Base-by-base conservation (phyloP, 2,113 vertebrate species). In the Bombycilla garrulus region DNA sequence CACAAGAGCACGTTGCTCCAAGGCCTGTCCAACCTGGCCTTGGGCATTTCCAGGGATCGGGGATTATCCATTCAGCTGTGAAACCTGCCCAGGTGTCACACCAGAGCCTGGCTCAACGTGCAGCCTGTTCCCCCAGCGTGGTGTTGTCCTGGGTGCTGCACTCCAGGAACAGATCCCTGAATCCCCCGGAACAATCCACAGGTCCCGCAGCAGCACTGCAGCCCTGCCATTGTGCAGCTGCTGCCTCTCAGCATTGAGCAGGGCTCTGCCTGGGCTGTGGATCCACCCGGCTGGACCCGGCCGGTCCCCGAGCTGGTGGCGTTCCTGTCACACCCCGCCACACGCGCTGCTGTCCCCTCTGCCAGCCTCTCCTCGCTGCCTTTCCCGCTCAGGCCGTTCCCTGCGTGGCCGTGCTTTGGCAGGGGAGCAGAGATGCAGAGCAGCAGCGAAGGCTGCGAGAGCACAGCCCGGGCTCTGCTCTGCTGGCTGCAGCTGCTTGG, bases 61-160 rank as follows among this genome's bases (percentile, higher is more conserved):
- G n/a, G 60, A 42, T 25, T 19, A 33, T 5, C 60, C 15, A 0
- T 51, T n/a, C 36, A n/a, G n/a, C 53, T 0, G 0, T 4, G 4
- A 36, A 62, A 2, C 16, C 40, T 6, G 29, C 29, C 23, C 29
- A 5, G 69, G 5, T 60, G 54, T 45, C 38, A 8, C 36, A 17
- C 3, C 15, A 24, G 38, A 36, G 53, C 20, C 5, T 17, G 23
- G 36, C 40, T 10, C 36, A 4, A 4, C 5, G 0, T 0, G 20
- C 6, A 19, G 7, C 28, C 38, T 1, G 1, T 9, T 28, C 16
- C 48, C 6, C 23, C 2, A 7, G 20, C 0, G 0, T 24, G 54
- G 6, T 3, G 15, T 2, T 13, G 5, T 24, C 0, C 70, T 1
- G 48, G 21, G 26, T 1, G 2, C 31, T 48, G 5, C 0, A 0